phyloP scores from a whole-genome alignment of 2,888 invertebrate species.

The Machimus rusticus region DNA sequence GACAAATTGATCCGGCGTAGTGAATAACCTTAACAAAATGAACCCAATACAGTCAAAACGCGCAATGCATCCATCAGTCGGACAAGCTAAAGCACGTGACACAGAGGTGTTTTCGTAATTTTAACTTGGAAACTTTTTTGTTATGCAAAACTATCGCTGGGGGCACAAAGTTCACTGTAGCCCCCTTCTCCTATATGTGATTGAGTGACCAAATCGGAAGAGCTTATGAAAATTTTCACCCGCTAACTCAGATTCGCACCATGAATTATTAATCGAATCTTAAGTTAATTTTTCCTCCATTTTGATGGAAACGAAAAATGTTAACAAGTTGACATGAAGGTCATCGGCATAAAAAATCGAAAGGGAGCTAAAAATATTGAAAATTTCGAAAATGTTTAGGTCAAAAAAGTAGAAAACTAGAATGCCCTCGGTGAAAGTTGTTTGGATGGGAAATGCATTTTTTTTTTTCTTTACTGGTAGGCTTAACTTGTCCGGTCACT shows the following conservation, averaged over 20 bases:
- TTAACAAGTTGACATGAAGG: not conserved
- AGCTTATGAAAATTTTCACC: not conserved
- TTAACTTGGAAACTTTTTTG: not conserved
- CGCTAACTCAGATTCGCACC: not conserved
- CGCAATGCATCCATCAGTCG: not conserved
- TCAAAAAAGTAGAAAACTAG: not conserved
- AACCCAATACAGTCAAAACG: not conserved
- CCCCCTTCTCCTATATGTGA: not conserved
- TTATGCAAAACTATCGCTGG: not conserved
- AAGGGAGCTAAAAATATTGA: not conserved
- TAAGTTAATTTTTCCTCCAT: not conserved
- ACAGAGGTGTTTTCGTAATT: not conserved
- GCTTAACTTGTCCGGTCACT: not conserved
- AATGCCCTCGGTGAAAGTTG: not conserved
- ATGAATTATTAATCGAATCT: not conserved
- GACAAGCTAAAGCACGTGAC: not conserved
- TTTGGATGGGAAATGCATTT: not conserved
- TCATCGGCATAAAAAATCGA: not conserved
- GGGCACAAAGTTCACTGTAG: not conserved
- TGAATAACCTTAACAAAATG: not conserved
- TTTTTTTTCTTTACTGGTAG: not conserved
- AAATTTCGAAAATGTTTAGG: not conserved
- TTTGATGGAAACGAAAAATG: not conserved
- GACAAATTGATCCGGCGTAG: not conserved
- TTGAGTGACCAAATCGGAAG: not conserved